A percentile compares a stretch with the other conserved stretches of the same genome.
These are phyloP conservation scores for Bellardia pandia DNA, from an alignment of 2,888 invertebrate genomes.

Conservation along the genomic window DNA sequence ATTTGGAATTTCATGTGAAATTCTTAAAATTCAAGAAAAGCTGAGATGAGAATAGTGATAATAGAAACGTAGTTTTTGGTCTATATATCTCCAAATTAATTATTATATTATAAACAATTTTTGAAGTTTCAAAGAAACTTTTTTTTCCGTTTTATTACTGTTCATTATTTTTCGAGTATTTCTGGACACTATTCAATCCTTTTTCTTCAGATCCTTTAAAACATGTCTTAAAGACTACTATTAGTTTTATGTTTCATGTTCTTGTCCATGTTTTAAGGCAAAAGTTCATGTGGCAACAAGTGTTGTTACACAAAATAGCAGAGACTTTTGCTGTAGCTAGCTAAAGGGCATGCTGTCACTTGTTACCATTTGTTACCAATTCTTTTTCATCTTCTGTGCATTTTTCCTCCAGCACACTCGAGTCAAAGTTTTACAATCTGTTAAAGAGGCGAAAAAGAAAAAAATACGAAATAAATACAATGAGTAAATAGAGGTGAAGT, in stretches of 20 bases:
- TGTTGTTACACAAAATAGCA: constrained; percentile 41
- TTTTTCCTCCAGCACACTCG: constrained; percentile 40
- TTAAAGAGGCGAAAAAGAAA: constrained; percentile 10
- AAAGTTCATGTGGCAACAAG: constrained; percentile 66
- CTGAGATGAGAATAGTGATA: no score
- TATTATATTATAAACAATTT: neutral
- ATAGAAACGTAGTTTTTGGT: no score
- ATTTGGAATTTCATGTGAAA: no score
- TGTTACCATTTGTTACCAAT: constrained; percentile 42
- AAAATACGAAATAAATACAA: constrained; percentile 60
- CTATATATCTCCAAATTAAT: no score
- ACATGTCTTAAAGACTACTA: neutral
- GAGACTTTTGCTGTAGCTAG: constrained; percentile 43
- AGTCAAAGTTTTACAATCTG: constrained; percentile 65
- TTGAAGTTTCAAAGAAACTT: no score
- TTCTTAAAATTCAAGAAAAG: no score
- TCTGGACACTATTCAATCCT: constrained; percentile 2
- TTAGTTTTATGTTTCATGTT: neutral
- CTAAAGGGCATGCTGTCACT: constrained; percentile 70
- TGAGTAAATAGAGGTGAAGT: constrained; percentile 70
- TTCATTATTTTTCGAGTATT: neutral
- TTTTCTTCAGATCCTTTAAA: constrained; percentile 13
- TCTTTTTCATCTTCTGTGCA: constrained; percentile 19
- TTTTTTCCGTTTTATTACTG: fast-evolving
- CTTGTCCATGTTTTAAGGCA: neutral